Evolutionary conservation across 2,797 vertebrate species (phyloP), one percentile per base, ranked within the genome.

Genomic region (Cichlasoma orientale): DNA sequence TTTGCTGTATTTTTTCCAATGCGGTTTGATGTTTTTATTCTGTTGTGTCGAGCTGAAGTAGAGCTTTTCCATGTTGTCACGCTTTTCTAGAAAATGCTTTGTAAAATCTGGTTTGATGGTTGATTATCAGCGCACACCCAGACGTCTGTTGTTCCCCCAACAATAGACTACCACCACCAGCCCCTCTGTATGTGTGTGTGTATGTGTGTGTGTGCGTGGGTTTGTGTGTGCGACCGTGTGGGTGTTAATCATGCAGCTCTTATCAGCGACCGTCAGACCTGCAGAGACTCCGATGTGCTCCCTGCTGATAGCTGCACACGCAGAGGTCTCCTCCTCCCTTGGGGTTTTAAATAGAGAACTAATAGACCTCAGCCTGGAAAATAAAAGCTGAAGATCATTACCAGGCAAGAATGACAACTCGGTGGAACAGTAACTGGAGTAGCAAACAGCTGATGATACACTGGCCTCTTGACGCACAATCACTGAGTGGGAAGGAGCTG

Each of bases 251-350:
- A 92, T 73, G 88, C 85, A 58, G 92, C 90, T 90, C 93, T 94
- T 94, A 94, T 94, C 94, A 92, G 94, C 89, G 84, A 86, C 89
- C 90, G 92, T 94, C 94, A 94, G 93, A 92, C 94, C 93, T 92
- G 91, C 91, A 88, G 89, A 91, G 88, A 88, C 92, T 88, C 91
- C 85, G 93, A 92, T 91, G 85, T 94, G 94, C 91, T 91, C 93
- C 91, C 92, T 58, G 86, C 94, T 94, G 93, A 95, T 94, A 95
- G 89, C 91, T 90, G 82, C 83, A 77, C 84, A 86, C 82, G 80
- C 86, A 73, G 85, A 87, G 89, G 89, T 93, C 87, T 86, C 89
- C 89, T 81, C 82, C 88, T 87, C 88, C 90, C 87, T 80, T 13
- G 75, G 88, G 85, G 74, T 84, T 91, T 92, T 90, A 89, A 93